A percentile compares a stretch with the other conserved stretches of the same genome.
These are phyloP conservation scores for Halcyon senegalensis DNA, from an alignment of 2,113 vertebrate species.

Conservation along the genomic window DNA sequence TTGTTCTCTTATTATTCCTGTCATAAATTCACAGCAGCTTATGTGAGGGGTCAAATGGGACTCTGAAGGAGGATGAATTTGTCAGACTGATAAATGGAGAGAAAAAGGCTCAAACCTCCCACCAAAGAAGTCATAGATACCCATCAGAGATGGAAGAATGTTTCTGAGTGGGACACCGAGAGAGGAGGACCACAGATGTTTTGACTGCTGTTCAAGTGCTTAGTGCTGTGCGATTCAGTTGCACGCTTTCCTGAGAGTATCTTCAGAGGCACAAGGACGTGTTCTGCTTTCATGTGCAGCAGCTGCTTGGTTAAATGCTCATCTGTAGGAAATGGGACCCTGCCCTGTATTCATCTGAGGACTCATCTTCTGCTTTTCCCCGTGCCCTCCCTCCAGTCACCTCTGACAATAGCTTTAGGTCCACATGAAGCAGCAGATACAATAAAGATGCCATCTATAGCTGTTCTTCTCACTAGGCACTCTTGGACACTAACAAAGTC, in stretches of 20 bases:
- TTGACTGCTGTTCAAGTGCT: neutral
- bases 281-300: neutral
- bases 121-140: neutral
- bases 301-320: neutral
- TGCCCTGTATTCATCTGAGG: neutral
- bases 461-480: neutral
- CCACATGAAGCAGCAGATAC: neutral
- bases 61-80: neutral
- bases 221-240: neutral
- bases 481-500: neutral
- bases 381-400: fast-evolving
- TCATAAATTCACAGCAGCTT: neutral
- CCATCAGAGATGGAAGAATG: fast-evolving
- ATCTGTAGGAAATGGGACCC: fast-evolving
- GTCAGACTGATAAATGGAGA: neutral
- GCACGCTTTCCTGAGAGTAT: neutral
- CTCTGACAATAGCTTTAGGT: neutral
- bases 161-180: neutral
- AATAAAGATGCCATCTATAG: neutral
- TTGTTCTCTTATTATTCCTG: neutral
- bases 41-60: neutral
- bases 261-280: neutral
- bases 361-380: neutral
- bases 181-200: neutral
- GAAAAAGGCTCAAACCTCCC: neutral